Conservation (phyloP, 2,797 vertebrate genomes). For the Pangasius larnaudii region DNA sequence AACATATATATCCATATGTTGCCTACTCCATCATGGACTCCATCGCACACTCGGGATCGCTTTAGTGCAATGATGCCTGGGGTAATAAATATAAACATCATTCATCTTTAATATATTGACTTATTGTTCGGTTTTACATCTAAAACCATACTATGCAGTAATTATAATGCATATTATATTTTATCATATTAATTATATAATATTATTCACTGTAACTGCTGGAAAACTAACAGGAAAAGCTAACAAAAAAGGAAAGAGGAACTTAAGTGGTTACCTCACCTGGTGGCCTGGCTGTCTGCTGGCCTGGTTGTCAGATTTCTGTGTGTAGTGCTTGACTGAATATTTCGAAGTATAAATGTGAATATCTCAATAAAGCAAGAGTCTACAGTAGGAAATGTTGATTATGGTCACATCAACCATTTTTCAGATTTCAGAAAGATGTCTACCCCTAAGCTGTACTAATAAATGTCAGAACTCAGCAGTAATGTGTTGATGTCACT, state of each 20-base stretch:
- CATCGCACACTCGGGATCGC: slow-evolving; percentile 2
- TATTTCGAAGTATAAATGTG: not conserved
- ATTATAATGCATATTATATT: not conserved
- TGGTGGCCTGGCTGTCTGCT: too few species aligned
- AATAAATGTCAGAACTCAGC: not conserved
- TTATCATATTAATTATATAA: too few species aligned
- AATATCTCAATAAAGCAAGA: not conserved
- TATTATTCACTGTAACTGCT: not conserved
- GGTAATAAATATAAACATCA: too few species aligned
- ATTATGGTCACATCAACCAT: not conserved
- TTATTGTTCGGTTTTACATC: not conserved
- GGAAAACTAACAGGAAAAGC: not conserved
- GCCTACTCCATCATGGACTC: slow-evolving; percentile 3
- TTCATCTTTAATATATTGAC: not conserved
- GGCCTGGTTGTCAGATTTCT: not conserved
- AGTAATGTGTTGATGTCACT: not conserved
- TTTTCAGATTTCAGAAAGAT: not conserved
- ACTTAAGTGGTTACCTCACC: not conserved
- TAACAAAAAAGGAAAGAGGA: not conserved
- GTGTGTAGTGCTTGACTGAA: not conserved
- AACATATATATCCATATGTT: slow-evolving; percentile 11
- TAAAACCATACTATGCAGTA: not conserved
- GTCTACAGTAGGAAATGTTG: not conserved
- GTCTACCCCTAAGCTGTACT: not conserved
- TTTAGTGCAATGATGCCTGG: not conserved